Conservation (phyloP, 2,113 vertebrate species). For the Daubentonia madagascariensis region DNA sequence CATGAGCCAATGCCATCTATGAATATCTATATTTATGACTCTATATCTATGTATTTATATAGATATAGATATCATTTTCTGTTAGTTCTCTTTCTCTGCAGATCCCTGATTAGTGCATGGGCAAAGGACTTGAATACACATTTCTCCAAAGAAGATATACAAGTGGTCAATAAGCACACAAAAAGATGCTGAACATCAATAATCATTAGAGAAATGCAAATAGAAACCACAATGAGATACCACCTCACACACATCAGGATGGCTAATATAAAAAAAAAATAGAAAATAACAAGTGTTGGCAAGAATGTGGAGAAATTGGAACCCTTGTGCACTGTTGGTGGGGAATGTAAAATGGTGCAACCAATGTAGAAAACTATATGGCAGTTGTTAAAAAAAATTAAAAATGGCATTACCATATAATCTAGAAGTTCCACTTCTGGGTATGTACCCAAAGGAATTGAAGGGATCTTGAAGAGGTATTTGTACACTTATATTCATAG, state of each 20-base stretch:
- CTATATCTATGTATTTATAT: too few relatives aligned
- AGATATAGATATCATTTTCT: too few relatives aligned
- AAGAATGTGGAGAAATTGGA: too few relatives aligned
- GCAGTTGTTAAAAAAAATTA: neutral
- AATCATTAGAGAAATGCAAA: neutral
- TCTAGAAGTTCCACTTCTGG: neutral
- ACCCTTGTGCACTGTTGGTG: neutral
- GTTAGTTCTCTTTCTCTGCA: neutral
- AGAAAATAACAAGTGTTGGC: too few relatives aligned
- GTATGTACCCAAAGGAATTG: neutral
- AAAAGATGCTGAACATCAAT: neutral
- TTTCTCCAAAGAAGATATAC: neutral
- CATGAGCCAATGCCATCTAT: too few relatives aligned
- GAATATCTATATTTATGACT: too few relatives aligned
- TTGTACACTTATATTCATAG: neutral
- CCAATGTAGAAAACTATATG: neutral
- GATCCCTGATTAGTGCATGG: neutral
- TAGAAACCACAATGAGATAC: too few relatives aligned
- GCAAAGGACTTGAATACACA: neutral
- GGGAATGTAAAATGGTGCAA: neutral
- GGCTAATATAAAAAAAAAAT: too few relatives aligned
- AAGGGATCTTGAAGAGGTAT: neutral
- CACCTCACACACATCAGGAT: too few relatives aligned
- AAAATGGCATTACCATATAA: neutral
- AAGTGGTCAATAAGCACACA: neutral